Conservation (phyloP, 2,888 invertebrate genomes). For the Cinara cedri region DNA sequence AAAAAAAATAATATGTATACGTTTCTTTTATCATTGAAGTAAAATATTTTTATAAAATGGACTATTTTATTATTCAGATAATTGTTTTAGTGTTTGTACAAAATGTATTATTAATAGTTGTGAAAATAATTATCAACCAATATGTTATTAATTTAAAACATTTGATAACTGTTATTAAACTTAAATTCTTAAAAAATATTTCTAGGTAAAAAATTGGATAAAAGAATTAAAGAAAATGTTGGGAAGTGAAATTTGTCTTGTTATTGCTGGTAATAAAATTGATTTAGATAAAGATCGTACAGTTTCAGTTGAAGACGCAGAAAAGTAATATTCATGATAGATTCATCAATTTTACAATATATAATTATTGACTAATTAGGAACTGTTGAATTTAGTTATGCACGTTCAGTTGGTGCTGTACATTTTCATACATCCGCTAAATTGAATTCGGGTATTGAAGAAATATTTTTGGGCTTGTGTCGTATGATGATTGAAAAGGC, state of each 20-base stretch:
- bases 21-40: not conserved
- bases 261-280: constrained; percentile 96
- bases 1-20: not conserved
- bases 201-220: constrained; percentile 95
- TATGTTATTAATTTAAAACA: too few relatives aligned
- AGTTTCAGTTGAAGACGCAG: constrained; percentile 83
- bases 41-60: not conserved
- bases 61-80: not conserved
- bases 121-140: not conserved
- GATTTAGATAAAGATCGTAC: constrained; percentile 91
- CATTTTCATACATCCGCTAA: constrained; percentile 95
- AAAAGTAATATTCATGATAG: constrained; percentile 70
- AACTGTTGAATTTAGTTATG: constrained; percentile 72
- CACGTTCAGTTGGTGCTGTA: constrained; percentile 86
- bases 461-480: constrained; percentile 84
- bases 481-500: constrained; percentile 72
- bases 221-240: constrained; percentile 95
- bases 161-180: too few relatives aligned
- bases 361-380: not conserved
- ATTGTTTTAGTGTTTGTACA: not conserved
- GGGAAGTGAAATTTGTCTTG: constrained; percentile 87
- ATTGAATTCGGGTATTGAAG: constrained; percentile 87
- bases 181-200: constrained; percentile 60
- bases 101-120: not conserved
- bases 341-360: constrained; percentile 7